These are phyloP conservation scores for Styela clava DNA, from an alignment of 23 tunicate species.

Conservation along the genomic window DNA sequence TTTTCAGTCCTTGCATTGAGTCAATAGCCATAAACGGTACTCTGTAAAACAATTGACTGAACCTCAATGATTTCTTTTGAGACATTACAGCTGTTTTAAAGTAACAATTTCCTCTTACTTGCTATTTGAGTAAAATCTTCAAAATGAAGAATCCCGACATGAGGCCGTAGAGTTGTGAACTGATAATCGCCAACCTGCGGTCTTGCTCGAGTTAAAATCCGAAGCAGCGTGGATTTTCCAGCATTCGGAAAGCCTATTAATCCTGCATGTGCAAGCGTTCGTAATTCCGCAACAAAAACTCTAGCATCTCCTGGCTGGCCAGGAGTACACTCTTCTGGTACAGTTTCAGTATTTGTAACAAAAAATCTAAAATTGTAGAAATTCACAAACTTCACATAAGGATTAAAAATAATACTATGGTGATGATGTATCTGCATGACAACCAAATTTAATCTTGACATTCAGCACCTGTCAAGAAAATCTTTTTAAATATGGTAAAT, in stretches of 20 bases:
- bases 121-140: constrained; percentile 74
- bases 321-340: constrained; percentile 75
- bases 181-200: constrained; percentile 73
- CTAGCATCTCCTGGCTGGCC: constrained; percentile 60
- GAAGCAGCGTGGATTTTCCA: constrained; percentile 83
- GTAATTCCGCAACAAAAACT: constrained; percentile 45
- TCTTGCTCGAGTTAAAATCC: constrained; percentile 57
- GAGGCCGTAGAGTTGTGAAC: constrained; percentile 80
- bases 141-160: constrained; percentile 70
- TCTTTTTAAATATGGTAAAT: too few species aligned
- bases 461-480: too few species aligned
- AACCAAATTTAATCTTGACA: too few species aligned
- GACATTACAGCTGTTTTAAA: too few species aligned
- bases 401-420: too few species aligned
- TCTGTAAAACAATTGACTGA: too few species aligned
- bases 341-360: constrained; percentile 58
- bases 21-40: too few species aligned
- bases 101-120: constrained; percentile 14
- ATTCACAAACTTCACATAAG: not conserved
- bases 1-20: too few species aligned
- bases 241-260: constrained; percentile 91
- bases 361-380: constrained; percentile 38
- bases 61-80: too few species aligned
- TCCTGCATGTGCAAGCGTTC: constrained; percentile 81
- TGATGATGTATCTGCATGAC: too few species aligned